Evolutionary conservation across 2,797 vertebrate genomes (phyloP), one percentile per base, ranked within the genome.

Genomic region (Rousettus madagascariensis): DNA sequence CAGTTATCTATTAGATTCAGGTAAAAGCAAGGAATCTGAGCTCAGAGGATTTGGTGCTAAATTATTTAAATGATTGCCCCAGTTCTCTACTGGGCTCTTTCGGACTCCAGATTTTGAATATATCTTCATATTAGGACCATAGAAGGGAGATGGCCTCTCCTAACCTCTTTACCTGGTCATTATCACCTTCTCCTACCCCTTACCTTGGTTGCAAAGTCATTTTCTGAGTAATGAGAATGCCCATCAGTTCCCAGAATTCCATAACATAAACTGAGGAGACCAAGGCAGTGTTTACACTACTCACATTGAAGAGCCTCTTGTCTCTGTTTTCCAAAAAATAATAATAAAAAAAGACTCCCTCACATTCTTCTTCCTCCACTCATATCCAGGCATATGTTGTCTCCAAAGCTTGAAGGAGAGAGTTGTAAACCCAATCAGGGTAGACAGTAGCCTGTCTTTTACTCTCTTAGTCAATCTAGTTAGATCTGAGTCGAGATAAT

Each of bases 1-100:
- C 57, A 83, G 77, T 88, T 92, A 75, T 36, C 33, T 30, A 53
- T 86, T 97, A 77, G 91, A 83, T 93, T 80, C 57, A 91, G 41
- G 41, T 74, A 71, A 86, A 95, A 91, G n/a, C 22, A 38, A 74
- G 87, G 69, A 63, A 85, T 79, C 33, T 28, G 36, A 38, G 12
- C 16, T 38, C 17, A 16, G 71, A 91, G 41, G 11, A 4, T 55
- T 83, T 79, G 49, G 28, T 80, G 30, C 66, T 91, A 46, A 69
- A 53, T 89, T 63, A 72, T 88, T 94, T 69, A 84, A 71, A 57
- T 69, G 71, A 92, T 53, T 91, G 13, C 17, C 43, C 43, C 41
- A 63, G 12, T 88, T 89, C 87, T 91, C 72, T 86, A 68, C 65
- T 92, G 80, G 49, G 19, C 16, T 69, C 79, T 57, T 86, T 68